Evolutionary conservation across 2,888 invertebrate genomes (phyloP).

Genomic region (Mimas tiliae): DNA sequence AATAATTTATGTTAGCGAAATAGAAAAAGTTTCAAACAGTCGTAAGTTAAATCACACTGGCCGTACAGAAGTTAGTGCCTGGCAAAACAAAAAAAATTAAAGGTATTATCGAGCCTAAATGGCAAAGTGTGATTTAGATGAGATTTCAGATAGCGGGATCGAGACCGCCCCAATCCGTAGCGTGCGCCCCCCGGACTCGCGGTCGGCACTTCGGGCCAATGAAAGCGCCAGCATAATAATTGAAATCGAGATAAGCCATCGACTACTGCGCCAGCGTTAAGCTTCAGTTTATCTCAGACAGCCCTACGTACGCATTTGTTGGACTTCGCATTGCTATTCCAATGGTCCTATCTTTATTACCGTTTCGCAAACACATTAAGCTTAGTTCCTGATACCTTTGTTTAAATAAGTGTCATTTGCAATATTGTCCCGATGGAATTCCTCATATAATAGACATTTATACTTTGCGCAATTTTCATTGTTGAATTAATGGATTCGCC

Average conservation of each 20-base stretch:
- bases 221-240: slow-evolving; percentile 80
- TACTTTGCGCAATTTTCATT: slow-evolving; percentile 14
- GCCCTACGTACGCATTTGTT: slow-evolving; percentile 72
- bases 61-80: slow-evolving; percentile 10
- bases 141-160: slow-evolving; percentile 74
- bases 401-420: slow-evolving; percentile 32
- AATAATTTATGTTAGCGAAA: slow-evolving; percentile 31
- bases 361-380: slow-evolving; percentile 58
- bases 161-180: slow-evolving; percentile 70
- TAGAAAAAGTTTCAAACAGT: not conserved
- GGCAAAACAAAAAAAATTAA: slow-evolving; percentile 34
- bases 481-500: not conserved
- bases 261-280: slow-evolving; percentile 76
- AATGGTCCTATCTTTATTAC: slow-evolving; percentile 70
- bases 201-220: slow-evolving; percentile 68
- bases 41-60: not conserved
- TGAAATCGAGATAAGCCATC: slow-evolving; percentile 83
- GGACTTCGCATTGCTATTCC: slow-evolving; percentile 70
- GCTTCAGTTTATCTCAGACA: slow-evolving; percentile 76
- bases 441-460: slow-evolving; percentile 20
- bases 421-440: slow-evolving; percentile 21
- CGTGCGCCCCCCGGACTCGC: slow-evolving; percentile 54
- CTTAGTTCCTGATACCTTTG: slow-evolving; percentile 42
- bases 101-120: slow-evolving; percentile 66
- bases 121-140: slow-evolving; percentile 69